phyloP scores from a whole-genome alignment of 2,888 invertebrate species.

The Bellardia pandia region DNA sequence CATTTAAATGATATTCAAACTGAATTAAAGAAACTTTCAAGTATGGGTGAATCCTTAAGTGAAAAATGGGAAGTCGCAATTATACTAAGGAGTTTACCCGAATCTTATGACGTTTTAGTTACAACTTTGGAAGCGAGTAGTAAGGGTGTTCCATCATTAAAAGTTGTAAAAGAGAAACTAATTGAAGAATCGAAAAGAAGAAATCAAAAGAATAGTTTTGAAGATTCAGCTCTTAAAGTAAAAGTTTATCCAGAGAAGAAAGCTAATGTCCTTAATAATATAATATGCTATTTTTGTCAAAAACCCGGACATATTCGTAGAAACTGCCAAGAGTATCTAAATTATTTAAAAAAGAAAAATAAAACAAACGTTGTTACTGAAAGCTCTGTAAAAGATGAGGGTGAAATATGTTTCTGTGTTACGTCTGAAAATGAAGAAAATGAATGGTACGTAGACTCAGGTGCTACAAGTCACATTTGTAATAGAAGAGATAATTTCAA shows the following conservation, averaged over 20 bases:
- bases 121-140: not conserved
- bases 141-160: constrained; percentile 2
- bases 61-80: constrained; percentile 32
- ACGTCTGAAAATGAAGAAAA: not conserved
- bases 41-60: too few relatives aligned
- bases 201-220: not conserved
- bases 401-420: not conserved
- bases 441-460: not conserved
- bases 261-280: not conserved
- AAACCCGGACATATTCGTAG: not conserved
- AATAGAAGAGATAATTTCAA: not conserved
- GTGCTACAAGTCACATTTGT: not conserved
- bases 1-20: constrained; percentile 2
- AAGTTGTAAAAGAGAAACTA: not conserved
- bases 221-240: constrained; percentile 7
- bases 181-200: constrained; percentile 5
- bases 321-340: not conserved
- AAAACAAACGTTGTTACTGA: not conserved
- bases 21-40: too few relatives aligned
- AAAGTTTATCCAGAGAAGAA: not conserved
- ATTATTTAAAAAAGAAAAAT: not conserved
- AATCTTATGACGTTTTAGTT: constrained; percentile 20
- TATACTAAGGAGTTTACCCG: constrained; percentile 15
- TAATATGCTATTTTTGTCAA: not conserved
- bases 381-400: not conserved